Percentiles rank a stretch among this genome's conserved stretches.
Evolutionary conservation across 2,888 invertebrate species (phyloP).

Genomic region (Calameuta pallipes): DNA sequence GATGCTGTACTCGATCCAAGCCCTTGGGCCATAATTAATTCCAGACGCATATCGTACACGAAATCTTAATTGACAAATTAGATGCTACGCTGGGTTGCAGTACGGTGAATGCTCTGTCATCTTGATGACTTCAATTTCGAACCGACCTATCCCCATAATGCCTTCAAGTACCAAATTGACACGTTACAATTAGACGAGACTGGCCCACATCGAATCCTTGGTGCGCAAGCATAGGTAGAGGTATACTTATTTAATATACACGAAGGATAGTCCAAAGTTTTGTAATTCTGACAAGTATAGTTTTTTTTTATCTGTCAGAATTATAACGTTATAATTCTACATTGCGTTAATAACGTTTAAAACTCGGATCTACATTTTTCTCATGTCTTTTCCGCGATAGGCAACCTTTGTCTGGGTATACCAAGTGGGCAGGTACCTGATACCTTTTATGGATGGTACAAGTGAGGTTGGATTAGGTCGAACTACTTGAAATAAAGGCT

Average conservation of each 20-base stretch:
- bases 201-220: not conserved
- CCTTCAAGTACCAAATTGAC: not conserved
- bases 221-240: not conserved
- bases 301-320: not conserved
- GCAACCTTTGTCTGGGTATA: not conserved
- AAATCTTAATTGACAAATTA: not conserved
- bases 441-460: not conserved
- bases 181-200: not conserved
- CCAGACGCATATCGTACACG: not conserved
- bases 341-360: not conserved
- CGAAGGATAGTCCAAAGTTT: not conserved
- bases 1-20: not conserved
- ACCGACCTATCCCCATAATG: not conserved
- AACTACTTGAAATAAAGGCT: not conserved
- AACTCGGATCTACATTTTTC: not conserved
- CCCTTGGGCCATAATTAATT: not conserved
- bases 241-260: not conserved
- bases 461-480: not conserved
- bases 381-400: not conserved
- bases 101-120: not conserved
- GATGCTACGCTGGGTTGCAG: not conserved
- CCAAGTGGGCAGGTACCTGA: not conserved
- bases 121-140: not conserved
- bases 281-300: not conserved
- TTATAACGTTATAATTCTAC: not conserved